A percentile compares a stretch with the other conserved stretches of the same genome.
Conservation (phyloP, 1,140 invertebrate species). For the Hypsibius dujardini region DNA sequence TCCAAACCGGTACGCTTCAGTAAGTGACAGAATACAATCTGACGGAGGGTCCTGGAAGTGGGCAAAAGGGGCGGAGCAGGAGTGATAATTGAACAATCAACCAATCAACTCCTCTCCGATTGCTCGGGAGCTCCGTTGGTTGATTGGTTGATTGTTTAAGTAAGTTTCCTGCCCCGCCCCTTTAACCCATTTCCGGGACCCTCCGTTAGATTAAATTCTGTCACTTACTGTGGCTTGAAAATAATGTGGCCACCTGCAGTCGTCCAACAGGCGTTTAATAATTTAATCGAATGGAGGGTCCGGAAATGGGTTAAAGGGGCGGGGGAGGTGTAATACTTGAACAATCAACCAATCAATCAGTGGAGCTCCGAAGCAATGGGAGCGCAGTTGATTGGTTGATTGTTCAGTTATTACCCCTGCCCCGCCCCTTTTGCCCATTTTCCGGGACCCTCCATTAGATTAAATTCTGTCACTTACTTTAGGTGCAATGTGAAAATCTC, state of each 20-base stretch:
- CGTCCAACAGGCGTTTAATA: too few species aligned
- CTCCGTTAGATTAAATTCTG: too few species aligned
- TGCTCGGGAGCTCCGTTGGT: background rate
- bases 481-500: background rate
- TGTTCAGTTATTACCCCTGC: too few species aligned
- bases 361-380: too few species aligned
- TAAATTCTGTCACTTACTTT: background rate
- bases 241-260: too few species aligned
- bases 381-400: too few species aligned
- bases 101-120: background rate
- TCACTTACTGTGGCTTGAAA: too few species aligned
- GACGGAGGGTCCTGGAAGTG: background rate
- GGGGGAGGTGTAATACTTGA: too few species aligned
- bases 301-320: too few species aligned
- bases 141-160: background rate
- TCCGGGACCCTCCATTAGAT: background rate
- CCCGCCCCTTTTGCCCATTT: too few species aligned
- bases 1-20: constrained; percentile 34
- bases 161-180: background rate
- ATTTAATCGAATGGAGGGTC: too few species aligned
- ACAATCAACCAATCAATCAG: too few species aligned
- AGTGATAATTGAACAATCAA: background rate
- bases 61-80: background rate
- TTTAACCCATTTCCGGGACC: background rate
- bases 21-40: background rate